Evolutionary conservation across 1,140 invertebrate genomes (phyloP), one percentile per base, ranked within the genome.

Genomic region (Hycleus phaleratus): DNA sequence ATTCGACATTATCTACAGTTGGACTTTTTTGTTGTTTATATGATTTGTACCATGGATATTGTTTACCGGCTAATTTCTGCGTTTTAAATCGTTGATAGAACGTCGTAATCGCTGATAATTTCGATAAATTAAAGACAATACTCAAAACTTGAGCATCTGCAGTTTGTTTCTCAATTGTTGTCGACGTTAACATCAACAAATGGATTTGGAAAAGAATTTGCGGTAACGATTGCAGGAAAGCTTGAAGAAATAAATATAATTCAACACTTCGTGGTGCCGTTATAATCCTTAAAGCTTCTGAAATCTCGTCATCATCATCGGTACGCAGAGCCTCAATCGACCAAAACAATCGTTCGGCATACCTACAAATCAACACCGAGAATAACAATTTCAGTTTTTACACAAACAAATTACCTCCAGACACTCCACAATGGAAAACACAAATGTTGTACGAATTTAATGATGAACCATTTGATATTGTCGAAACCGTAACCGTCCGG

Each of bases 61-160:
- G 79, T 44, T 81, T 77, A 3, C 86, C 86, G 59, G 82, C 82
- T n/a, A 85, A 61, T 63, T 85, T 83, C 73, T 88, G 85, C 59
- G 85, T 82, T 73, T 87, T 86, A 65, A 88, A 88, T 70, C 86
- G 79, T 72, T 87, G 83, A 65, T 87, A 88, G 12, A 79, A 77
- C 7, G 83, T 81, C 9, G 85, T 85, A 38, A 82, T 82, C 53
- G 81, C 79, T 0, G 86, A 81, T 70, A 87, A 75, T 67, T 85
- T 78, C 32, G 85, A 72, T 38, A 85, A 74, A 3, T 85, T 84
- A 56, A 84, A 79, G 3, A 84, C 62, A 38, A 88, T 76, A 56
- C 81, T 84, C 11, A 87, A 67, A 1, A 81, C 71, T 68, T 87
- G 85, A 44, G 85, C 71, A 11, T 77, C 70, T 61, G 81, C 86